These are phyloP conservation scores for Peromyscus melanophrys DNA, from an alignment of 2,797 vertebrate genomes.

Conservation along the genomic window DNA sequence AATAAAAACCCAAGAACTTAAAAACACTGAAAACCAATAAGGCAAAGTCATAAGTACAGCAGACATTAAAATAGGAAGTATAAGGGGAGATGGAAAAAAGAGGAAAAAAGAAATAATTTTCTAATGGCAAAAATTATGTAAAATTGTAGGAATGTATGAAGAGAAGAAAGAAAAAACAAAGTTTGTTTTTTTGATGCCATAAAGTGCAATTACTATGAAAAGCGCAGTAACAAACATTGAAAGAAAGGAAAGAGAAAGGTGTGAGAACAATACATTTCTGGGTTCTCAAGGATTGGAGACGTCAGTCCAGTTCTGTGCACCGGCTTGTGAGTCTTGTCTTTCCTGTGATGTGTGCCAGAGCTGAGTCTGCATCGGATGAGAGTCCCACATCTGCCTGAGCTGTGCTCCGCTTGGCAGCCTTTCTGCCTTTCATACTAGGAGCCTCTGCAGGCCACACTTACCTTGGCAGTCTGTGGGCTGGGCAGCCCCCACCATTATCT, in stretches of 20 bases:
- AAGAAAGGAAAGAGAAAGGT: background rate
- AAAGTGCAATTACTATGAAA: background rate
- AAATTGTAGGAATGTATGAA: background rate
- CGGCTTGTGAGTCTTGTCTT: background rate
- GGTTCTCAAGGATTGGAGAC: background rate
- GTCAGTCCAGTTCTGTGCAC: too few species aligned
- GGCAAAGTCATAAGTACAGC: background rate
- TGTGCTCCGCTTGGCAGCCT: fast-evolving
- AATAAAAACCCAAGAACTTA: background rate
- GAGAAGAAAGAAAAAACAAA: background rate
- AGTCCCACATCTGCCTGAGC: background rate
- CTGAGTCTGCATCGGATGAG: background rate
- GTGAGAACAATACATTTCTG: background rate
- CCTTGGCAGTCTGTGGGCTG: background rate
- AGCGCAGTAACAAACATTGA: background rate
- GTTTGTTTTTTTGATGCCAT: background rate
- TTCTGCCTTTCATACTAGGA: background rate
- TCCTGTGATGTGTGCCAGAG: background rate
- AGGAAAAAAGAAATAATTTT: background rate
- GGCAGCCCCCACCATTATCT: too few species aligned
- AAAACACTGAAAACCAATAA: background rate
- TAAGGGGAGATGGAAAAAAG: background rate
- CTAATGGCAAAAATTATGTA: background rate
- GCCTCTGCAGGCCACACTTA: background rate
- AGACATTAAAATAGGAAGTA: background rate